Base-by-base conservation (phyloP, 2,113 vertebrate species). In the Orthonyx spaldingii region DNA sequence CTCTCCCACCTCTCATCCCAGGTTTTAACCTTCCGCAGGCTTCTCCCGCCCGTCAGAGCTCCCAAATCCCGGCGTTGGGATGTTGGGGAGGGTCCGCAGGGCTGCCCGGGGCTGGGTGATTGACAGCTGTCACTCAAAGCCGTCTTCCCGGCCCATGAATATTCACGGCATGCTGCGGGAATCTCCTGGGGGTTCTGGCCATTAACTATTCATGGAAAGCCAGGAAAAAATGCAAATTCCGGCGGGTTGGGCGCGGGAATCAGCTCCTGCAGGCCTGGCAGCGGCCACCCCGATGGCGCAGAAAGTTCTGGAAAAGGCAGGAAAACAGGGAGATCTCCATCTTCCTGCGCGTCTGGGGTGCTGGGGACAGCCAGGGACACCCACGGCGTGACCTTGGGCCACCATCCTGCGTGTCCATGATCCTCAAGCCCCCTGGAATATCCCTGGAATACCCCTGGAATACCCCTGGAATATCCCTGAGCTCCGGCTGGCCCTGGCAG, bases 371-470 rank as follows among this genome's bases (percentile, higher is more conserved):
- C 17, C 23, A 6, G 13, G 49, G 44, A 4, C 4, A 16, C 14
- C 1, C 5, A 2, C 2, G 7, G 17, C 1, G 3, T 5, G 16
- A 46, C 50, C 41, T 55, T 1, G 46, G 41, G 37, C 16, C 33
- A 41, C 18, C 78, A 7, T 14, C 50, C 32, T 3, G 17, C 6
- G 0, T 0, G 1, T 9, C 71, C 22, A 0, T 0, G 7, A 13
- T 1, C 68, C 80, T 63, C 79, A n/a, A 19, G 10, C 4, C 0
- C 12, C 5, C 7, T 1, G 0, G 39, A n/a, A 46, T 9, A 0
- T 41, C 76, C 57, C 82, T 16, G 1, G 7, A 35, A 26, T 5
- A 10, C 23, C 65, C 30, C 30, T n/a, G n/a, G n/a, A n/a, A n/a
- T n/a, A n/a, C n/a, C n/a, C n/a, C n/a, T n/a, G n/a, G n/a, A n/a